phyloP scores from a whole-genome alignment of 1,140 invertebrate species.

The Drosophila oshimai region DNA sequence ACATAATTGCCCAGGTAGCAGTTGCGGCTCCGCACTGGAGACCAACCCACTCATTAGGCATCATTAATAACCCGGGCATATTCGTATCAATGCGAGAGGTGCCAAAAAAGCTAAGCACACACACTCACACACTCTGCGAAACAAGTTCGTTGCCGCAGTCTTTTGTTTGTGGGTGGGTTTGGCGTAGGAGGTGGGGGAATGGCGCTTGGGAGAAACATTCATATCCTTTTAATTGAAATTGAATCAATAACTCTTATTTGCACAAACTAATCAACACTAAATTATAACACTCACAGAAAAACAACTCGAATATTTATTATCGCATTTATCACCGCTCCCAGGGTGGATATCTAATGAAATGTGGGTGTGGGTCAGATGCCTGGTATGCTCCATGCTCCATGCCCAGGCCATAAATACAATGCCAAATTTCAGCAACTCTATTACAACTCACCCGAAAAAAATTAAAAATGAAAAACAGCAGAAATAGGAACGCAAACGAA shows the following conservation, averaged over 20 bases:
- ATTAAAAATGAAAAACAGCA: conserved; percentile 17
- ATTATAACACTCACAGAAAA: conserved; percentile 78
- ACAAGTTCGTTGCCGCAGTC: conserved; percentile 60
- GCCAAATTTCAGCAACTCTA: conserved; percentile 80
- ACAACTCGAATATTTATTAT: conserved; percentile 80
- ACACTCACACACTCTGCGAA: conserved; percentile 12
- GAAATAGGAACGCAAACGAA: conserved; percentile 41
- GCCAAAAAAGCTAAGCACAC: conserved; percentile 47
- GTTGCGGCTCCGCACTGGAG: conserved; percentile 11
- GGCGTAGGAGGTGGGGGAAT: neutral
- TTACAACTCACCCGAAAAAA: conserved; percentile 62
- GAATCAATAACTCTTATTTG: conserved; percentile 81
- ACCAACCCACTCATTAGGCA: conserved; percentile 74
- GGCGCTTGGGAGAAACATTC: conserved; percentile 55
- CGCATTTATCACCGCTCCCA: conserved; percentile 71
- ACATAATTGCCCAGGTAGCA: conserved; percentile 58
- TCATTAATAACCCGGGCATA: conserved; percentile 70
- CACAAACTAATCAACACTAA: conserved; percentile 80
- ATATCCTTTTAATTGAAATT: conserved; percentile 81
- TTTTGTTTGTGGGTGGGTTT: conserved; percentile 53
- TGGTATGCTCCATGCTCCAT: conserved; percentile 31
- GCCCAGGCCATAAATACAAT: conserved; percentile 60
- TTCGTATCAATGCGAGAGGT: conserved; percentile 72
- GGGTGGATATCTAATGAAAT: conserved; percentile 44
- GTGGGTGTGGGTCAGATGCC: conserved; percentile 43